These are phyloP conservation scores for Paralichthys olivaceus DNA, from an alignment of 2,113 vertebrate species.

Conservation along the genomic window DNA sequence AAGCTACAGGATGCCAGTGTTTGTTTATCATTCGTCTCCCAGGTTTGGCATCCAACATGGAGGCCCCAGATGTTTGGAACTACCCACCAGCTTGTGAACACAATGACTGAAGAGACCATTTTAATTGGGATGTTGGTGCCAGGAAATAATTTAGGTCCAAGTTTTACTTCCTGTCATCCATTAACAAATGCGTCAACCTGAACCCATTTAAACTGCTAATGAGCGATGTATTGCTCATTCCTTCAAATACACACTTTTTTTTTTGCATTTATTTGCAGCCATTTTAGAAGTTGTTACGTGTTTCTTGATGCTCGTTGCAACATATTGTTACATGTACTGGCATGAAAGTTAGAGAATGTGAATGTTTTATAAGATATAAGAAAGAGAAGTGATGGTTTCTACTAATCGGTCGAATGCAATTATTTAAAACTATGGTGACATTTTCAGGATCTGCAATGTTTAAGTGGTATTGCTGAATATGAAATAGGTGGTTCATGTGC, in stretches of 20 bases:
- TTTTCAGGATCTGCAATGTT: conserved; percentile 10
- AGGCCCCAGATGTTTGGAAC: conserved; percentile 62
- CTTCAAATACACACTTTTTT: background rate
- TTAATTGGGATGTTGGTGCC: conserved; percentile 46
- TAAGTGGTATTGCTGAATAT: background rate
- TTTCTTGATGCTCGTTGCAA: background rate
- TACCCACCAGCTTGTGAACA: conserved; percentile 46
- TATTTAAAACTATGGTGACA: background rate
- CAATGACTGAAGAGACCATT: conserved; percentile 31
- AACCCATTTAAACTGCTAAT: background rate
- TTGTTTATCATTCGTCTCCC: conserved; percentile 43
- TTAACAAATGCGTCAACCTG: conserved; percentile 15
- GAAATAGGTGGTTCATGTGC: background rate
- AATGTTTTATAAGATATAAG: background rate
- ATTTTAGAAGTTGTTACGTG: background rate
- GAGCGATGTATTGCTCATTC: background rate
- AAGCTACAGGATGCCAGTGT: conserved; percentile 32
- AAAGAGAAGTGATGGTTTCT: background rate
- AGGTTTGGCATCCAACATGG: conserved; percentile 36
- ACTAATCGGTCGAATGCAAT: too few relatives aligned
- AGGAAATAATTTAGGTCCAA: conserved; percentile 36
- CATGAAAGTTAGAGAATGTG: background rate
- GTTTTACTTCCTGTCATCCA: conserved; percentile 42
- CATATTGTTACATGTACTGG: background rate
- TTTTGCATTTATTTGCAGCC: background rate